phyloP scores from a whole-genome alignment of 2,888 invertebrate genomes.

The Xylota sylvarum region DNA sequence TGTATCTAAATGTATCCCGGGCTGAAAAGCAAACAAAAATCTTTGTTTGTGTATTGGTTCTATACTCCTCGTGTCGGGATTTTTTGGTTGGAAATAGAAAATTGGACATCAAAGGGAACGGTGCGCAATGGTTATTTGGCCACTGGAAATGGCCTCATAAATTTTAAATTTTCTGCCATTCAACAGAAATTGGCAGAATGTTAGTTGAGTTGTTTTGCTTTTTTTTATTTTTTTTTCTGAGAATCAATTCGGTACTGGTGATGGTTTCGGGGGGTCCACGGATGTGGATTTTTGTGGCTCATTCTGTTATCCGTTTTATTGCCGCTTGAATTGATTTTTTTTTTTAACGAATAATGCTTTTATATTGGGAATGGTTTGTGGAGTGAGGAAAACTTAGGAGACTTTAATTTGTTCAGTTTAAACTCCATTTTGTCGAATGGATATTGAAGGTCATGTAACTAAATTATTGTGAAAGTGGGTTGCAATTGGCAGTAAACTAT shows the following conservation, averaged over 20 bases:
- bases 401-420: slow-evolving; percentile 43
- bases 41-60: slow-evolving; percentile 48
- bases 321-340: slow-evolving; percentile 71
- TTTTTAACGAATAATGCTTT: slow-evolving; percentile 42
- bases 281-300: slow-evolving; percentile 72
- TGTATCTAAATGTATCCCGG: slow-evolving; percentile 76
- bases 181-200: slow-evolving; percentile 77
- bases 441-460: neutral
- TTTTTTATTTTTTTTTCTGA: slow-evolving; percentile 20
- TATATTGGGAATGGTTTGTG: slow-evolving; percentile 33
- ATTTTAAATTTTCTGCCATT: slow-evolving; percentile 78
- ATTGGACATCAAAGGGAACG: slow-evolving; percentile 77
- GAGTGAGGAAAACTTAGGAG: slow-evolving; percentile 1
- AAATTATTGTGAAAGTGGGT: too few species aligned
- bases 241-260: slow-evolving; percentile 32
- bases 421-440: slow-evolving; percentile 43
- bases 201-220: slow-evolving; percentile 57
- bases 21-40: slow-evolving; percentile 58
- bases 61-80: slow-evolving; percentile 3
- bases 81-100: slow-evolving; percentile 69
- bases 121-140: slow-evolving; percentile 76
- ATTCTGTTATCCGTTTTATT: slow-evolving; percentile 75
- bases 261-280: neutral
- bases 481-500: too few species aligned
- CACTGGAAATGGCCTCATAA: slow-evolving; percentile 77